A percentile compares a stretch with the other conserved stretches of the same genome.
phyloP scores from a whole-genome alignment of 2,797 vertebrate genomes.

The Phrynocephalus vlangalii region DNA sequence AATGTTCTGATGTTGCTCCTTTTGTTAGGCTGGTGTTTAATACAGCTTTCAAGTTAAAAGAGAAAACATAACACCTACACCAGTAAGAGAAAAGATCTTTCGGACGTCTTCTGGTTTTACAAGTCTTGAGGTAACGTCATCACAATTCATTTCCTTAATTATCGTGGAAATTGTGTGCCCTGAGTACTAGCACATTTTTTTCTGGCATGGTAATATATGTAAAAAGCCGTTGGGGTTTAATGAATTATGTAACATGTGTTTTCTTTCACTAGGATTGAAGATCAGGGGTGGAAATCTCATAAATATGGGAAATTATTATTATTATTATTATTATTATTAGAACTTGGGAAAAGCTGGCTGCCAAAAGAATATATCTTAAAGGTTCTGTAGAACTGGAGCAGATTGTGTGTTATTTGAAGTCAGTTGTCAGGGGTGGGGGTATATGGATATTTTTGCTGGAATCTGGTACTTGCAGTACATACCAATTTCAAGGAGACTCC shows the following conservation, averaged over 20 bases:
- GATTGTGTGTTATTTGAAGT: neutral
- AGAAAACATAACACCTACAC: neutral
- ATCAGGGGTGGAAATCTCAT: slow-evolving; percentile 55
- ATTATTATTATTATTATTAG: slow-evolving; percentile 26
- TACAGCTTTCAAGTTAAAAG: neutral
- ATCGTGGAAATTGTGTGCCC: slow-evolving; percentile 42
- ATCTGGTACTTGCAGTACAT: neutral
- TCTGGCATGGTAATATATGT: slow-evolving; percentile 32
- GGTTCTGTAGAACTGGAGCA: neutral
- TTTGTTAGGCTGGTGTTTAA: neutral
- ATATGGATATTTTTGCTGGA: neutral
- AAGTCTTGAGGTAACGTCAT: slow-evolving; percentile 45
- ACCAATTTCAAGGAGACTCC: neutral
- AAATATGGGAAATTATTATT: slow-evolving; percentile 44
- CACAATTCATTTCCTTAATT: slow-evolving; percentile 59
- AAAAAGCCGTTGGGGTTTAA: slow-evolving; percentile 51
- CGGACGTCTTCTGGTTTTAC: slow-evolving; percentile 23
- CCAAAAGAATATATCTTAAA: neutral
- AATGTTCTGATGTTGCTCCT: neutral
- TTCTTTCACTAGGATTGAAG: slow-evolving; percentile 50
- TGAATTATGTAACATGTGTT: slow-evolving; percentile 56
- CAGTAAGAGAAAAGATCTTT: neutral
- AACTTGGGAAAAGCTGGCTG: slow-evolving; percentile 21
- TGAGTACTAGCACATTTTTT: slow-evolving; percentile 38
- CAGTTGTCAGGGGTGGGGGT: neutral